These are phyloP conservation scores for Ornithoptera alexandrae DNA, from an alignment of 2,888 invertebrate species.

Conservation along the genomic window DNA sequence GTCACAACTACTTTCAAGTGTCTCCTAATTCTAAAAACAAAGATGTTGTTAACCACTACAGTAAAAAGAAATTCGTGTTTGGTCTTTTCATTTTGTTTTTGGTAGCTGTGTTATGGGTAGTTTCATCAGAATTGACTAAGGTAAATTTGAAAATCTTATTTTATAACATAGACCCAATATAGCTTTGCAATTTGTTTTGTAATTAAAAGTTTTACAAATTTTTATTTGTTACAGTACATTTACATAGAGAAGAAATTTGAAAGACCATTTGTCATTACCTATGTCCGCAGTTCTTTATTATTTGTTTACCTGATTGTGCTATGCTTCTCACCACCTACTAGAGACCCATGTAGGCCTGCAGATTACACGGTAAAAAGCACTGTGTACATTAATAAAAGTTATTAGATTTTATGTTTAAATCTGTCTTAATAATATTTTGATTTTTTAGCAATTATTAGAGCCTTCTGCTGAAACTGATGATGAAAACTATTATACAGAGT, in stretches of 20 bases:
- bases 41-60: conserved; percentile 61
- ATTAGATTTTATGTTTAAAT: background rate
- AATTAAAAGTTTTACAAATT: background rate
- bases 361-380: conserved; percentile 84
- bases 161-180: background rate
- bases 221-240: conserved; percentile 82
- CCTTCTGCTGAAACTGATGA: conserved; percentile 89
- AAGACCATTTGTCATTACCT: conserved; percentile 97
- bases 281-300: conserved; percentile 96
- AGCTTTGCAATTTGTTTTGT: background rate
- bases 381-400: background rate
- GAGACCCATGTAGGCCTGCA: conserved; percentile 88
- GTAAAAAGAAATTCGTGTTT: conserved; percentile 82
- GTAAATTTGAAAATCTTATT: conserved; percentile 70
- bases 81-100: conserved; percentile 92
- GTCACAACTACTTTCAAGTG: conserved; percentile 74
- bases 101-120: conserved; percentile 97
- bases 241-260: conserved; percentile 91
- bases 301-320: conserved; percentile 94
- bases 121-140: conserved; percentile 96
- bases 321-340: conserved; percentile 93
- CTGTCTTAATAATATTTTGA: conserved; percentile 29
- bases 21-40: conserved; percentile 61
- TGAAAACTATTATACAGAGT: conserved; percentile 87
- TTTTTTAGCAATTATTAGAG: conserved; percentile 78